These are phyloP conservation scores for Coendou prehensilis DNA, from an alignment of 2,797 vertebrate species.

Conservation along the genomic window DNA sequence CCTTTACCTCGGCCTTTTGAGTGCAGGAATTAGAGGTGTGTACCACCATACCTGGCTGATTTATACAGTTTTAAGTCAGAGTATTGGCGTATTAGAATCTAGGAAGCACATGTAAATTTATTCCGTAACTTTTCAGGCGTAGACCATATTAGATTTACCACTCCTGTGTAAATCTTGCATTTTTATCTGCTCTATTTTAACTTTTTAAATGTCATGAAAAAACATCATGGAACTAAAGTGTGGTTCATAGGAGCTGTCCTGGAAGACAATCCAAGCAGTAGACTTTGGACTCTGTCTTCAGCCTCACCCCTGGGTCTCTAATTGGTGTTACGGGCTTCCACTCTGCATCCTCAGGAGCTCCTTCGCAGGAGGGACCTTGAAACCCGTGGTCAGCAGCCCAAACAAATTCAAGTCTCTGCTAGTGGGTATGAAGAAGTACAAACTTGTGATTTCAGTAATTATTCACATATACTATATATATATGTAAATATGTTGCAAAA, in stretches of 20 bases:
- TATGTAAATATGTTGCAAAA: not conserved
- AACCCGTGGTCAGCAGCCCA: not conserved
- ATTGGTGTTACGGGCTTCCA: not conserved
- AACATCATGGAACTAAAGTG: not conserved
- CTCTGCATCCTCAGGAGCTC: not conserved
- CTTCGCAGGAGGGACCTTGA: not conserved
- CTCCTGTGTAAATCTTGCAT: not conserved
- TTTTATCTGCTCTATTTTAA: slow-evolving; percentile 14
- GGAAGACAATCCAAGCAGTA: not conserved
- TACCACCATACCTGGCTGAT: not conserved
- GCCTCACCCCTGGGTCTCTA: not conserved
- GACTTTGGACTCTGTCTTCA: not conserved
- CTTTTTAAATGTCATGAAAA: slow-evolving; percentile 31
- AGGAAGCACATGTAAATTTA: slow-evolving; percentile 30
- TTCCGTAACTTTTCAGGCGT: not conserved
- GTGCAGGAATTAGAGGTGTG: not conserved
- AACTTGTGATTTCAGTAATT: slow-evolving; percentile 5
- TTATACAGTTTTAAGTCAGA: slow-evolving; percentile 5
- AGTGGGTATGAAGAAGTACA: not conserved
- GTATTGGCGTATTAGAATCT: slow-evolving; percentile 29
- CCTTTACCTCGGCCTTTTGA: not conserved
- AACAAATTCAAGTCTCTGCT: not conserved
- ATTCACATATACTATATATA: not conserved
- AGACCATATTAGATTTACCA: not conserved
- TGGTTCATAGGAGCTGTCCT: not conserved